Evolutionary conservation across 2,888 invertebrate genomes (phyloP).

Genomic region (Zonitis immaculata): DNA sequence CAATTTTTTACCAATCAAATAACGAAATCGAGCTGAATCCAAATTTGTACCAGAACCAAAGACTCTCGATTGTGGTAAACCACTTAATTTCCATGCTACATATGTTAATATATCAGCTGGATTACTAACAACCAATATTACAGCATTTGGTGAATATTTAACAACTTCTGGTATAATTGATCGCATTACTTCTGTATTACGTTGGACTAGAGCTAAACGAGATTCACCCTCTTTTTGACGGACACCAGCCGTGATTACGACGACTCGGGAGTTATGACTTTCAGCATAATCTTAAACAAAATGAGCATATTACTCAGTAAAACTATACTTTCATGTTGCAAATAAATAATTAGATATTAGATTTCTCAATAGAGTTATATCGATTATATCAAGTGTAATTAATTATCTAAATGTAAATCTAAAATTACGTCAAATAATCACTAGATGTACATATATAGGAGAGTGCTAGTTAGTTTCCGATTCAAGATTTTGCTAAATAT

Average conservation of each 20-base stretch:
- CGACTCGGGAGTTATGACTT: conserved; percentile 75
- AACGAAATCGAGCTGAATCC: conserved; percentile 87
- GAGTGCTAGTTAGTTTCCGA: too few relatives aligned
- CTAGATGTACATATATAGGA: too few relatives aligned
- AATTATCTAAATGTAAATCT: too few relatives aligned
- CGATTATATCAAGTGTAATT: too few relatives aligned
- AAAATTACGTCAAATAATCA: too few relatives aligned
- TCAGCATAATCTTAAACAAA: conserved; percentile 75
- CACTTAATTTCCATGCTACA: conserved; percentile 92
- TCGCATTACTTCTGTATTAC: conserved; percentile 86
- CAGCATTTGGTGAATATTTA: conserved; percentile 79
- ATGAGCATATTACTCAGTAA: too few relatives aligned
- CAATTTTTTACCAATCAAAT: conserved; percentile 77
- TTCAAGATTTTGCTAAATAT: too few relatives aligned
- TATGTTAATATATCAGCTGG: conserved; percentile 91
- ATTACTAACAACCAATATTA: conserved; percentile 83
- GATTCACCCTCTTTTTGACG: conserved; percentile 86
- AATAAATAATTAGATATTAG: too few relatives aligned
- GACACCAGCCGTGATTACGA: conserved; percentile 88
- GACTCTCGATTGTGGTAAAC: conserved; percentile 77
- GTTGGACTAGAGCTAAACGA: conserved; percentile 80
- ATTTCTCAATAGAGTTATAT: too few relatives aligned
- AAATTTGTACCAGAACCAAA: conserved; percentile 92
- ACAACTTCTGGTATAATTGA: conserved; percentile 77
- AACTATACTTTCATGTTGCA: too few relatives aligned